Evolutionary conservation across 2,888 invertebrate genomes (phyloP).

Genomic region (Lasioglossum oenotherae): DNA sequence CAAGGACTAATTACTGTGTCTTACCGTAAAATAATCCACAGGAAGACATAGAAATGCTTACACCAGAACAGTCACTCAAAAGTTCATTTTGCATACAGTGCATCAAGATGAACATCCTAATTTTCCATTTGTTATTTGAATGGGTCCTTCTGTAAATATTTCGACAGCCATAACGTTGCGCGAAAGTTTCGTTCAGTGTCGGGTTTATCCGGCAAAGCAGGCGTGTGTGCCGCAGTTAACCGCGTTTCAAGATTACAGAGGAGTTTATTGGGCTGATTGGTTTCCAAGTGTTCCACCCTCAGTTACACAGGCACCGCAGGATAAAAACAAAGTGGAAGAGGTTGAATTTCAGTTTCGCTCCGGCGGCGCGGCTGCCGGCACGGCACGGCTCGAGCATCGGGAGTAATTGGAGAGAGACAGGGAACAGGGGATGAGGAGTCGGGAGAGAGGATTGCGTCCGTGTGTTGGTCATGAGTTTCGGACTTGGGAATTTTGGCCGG

Average conservation of each 20-base stretch:
- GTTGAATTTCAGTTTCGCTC: constrained; percentile 71
- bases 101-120: background rate
- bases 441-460: constrained; percentile 68
- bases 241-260: constrained; percentile 14
- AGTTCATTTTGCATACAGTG: too few species aligned
- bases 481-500: constrained; percentile 79
- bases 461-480: constrained; percentile 68
- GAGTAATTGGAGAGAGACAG: constrained; percentile 53
- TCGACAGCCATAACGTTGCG: background rate
- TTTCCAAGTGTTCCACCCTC: constrained; percentile 45
- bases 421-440: constrained; percentile 57
- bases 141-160: background rate
- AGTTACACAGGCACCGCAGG: constrained; percentile 47
- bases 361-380: constrained; percentile 40
- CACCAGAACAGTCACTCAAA: too few species aligned
- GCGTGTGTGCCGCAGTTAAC: background rate
- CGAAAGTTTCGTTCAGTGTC: background rate
- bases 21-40: background rate
- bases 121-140: background rate
- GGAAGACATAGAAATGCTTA: background rate
- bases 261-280: constrained; percentile 47
- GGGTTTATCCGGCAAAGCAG: background rate
- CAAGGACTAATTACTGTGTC: background rate
- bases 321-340: constrained; percentile 70
- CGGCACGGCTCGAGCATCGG: constrained; percentile 27